Base-by-base conservation (phyloP, 2,888 invertebrate species). In the Elegia similella region DNA sequence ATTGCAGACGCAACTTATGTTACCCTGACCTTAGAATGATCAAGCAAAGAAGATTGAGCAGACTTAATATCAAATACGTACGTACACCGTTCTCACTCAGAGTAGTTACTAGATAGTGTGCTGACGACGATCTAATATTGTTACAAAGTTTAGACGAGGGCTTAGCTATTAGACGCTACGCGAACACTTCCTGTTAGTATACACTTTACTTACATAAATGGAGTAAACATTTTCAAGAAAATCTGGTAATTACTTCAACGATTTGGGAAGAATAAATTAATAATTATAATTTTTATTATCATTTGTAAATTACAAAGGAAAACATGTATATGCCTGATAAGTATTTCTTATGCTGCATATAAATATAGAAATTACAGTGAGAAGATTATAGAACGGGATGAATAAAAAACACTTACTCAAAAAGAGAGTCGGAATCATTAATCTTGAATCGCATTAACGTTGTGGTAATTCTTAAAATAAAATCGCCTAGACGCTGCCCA, bases 161-260 rank as follows among this genome's bases (percentile, higher is more conserved):
- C 50, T 50, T 34, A 17, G 17, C 50, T 50, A 38, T 50, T 50
- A 34, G 34, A 23, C 23, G 23, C 23, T 23, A 50, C 16, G 34
- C 13, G 10, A 0, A 34, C 50, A 38, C 50, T 34, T 23, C 34
- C 17, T 16, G 16, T 50, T 34, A 50, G n/a, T 38, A n/a, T 12
- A 3, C 15, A 50, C 1, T 50, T 50, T 50, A 50, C 16, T 50
- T 34, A 50, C 32, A 32, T n/a, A 29, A 34, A 16, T 16, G 7
- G 32, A 30, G 30, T 30, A 13, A 5, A 0, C 32, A 32, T 6
- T 38, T 38, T 38, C 3, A 12, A 0, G n/a, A 38, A 38, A 38
- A 38, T 38, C 7, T 10, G 2, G 10, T 12, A 10, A 34, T 10
- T 10, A 12, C 12, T 23, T 2, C 23, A 23, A 2, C 23, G 23